Percentiles rank a stretch among this genome's conserved stretches.
Conservation (phyloP, 1,140 invertebrate genomes). For the Campoletis sonorensis region DNA sequence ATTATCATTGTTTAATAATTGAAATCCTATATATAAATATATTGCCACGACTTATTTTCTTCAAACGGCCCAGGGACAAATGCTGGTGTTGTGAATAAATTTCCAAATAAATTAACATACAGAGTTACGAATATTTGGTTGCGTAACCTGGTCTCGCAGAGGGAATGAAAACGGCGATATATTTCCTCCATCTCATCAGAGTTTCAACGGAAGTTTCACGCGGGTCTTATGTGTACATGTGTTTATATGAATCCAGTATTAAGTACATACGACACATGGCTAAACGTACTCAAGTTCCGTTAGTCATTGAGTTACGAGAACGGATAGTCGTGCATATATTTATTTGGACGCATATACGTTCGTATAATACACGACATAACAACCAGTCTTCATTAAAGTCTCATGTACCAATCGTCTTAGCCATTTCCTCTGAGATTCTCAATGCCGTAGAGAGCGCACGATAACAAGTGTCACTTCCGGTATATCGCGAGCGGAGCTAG, state of each 20-base stretch:
- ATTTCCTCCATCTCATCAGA: conserved; percentile 21
- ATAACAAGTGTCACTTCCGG: conserved; percentile 30
- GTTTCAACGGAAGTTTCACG: not conserved
- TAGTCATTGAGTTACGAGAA: conserved; percentile 20
- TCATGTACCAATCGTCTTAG: conserved; percentile 21
- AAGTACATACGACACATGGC: not conserved
- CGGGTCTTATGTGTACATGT: not conserved
- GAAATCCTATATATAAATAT: conserved; percentile 23
- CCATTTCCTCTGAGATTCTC: not conserved
- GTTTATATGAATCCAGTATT: not conserved
- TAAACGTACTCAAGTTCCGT: conserved; percentile 17
- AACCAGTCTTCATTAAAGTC: conserved; percentile 19
- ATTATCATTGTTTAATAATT: conserved; percentile 15
- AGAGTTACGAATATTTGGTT: conserved; percentile 23
- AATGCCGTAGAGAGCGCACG: not conserved
- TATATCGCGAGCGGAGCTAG: not conserved
- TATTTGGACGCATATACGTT: not conserved
- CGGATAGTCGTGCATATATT: not conserved
- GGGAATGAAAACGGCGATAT: not conserved
- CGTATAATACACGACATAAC: not conserved
- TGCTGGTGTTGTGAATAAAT: conserved; percentile 23
- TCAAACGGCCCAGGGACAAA: not conserved
- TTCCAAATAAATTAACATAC: conserved; percentile 29
- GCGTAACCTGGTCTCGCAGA: not conserved
- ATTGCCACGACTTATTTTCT: not conserved